Conservation (phyloP, 2,888 invertebrate genomes). For the Chironomus tentans region DNA sequence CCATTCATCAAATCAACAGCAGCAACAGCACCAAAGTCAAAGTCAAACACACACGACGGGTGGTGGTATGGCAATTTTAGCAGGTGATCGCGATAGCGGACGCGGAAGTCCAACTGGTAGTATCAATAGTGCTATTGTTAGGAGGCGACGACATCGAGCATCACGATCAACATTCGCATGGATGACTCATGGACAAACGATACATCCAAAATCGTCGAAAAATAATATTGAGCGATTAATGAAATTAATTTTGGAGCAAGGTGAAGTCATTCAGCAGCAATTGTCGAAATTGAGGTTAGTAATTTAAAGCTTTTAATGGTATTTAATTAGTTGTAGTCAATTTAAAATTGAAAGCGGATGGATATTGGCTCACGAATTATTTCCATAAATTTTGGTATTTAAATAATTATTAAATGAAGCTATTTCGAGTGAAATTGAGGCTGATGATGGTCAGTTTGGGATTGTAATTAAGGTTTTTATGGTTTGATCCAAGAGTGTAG, state of each 20-base stretch:
- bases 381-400: too few relatives aligned
- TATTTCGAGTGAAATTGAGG: too few relatives aligned
- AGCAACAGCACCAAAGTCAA: constrained; percentile 27
- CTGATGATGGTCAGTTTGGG: too few relatives aligned
- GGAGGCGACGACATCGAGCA: constrained; percentile 35
- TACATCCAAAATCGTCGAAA: constrained; percentile 38
- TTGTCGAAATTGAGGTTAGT: constrained; percentile 38
- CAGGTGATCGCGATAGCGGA: constrained; percentile 38
- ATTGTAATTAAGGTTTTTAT: too few relatives aligned
- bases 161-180: constrained; percentile 32
- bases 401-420: too few relatives aligned
- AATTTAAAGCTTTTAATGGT: not conserved
- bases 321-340: not conserved
- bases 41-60: constrained; percentile 16
- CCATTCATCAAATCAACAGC: not conserved
- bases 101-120: constrained; percentile 41
- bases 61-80: not conserved
- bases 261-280: constrained; percentile 47
- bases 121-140: constrained; percentile 38
- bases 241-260: constrained; percentile 50
- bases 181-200: constrained; percentile 36
- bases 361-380: too few relatives aligned
- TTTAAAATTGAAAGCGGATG: not conserved
- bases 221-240: constrained; percentile 45
- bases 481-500: too few relatives aligned